Conservation (phyloP, 37 sponge, comb jelly and placozoan species). For the Lycopodina hypogea region DNA sequence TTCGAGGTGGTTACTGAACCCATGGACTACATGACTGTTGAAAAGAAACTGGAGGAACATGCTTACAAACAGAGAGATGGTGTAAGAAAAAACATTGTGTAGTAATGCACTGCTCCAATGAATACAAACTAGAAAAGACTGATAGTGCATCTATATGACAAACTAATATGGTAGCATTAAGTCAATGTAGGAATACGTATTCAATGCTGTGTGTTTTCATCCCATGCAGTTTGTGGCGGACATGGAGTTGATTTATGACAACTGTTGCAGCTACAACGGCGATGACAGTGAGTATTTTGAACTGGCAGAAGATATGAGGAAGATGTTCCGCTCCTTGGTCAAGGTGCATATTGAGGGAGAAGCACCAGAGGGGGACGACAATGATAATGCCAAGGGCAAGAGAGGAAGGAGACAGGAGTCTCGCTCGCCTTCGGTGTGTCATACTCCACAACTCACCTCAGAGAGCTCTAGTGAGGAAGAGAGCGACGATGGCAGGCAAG, state of each 20-base stretch:
- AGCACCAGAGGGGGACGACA: not conserved
- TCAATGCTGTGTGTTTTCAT: too few species aligned
- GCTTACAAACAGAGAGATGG: conserved; percentile 51
- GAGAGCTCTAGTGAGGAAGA: conserved; percentile 71
- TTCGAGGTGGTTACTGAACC: conserved; percentile 71
- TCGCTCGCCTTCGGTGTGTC: conserved; percentile 33
- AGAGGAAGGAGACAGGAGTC: conserved; percentile 8
- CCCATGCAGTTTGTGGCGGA: conserved; percentile 68
- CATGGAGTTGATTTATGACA: conserved; percentile 68
- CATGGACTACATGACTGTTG: conserved; percentile 78
- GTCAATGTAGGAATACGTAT: too few species aligned
- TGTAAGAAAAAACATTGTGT: conserved; percentile 23
- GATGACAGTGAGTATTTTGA: conserved; percentile 81
- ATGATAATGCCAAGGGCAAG: not conserved
- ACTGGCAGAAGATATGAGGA: conserved; percentile 50
- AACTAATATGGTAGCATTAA: too few species aligned
- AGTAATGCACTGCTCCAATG: too few species aligned
- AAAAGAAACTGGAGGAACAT: conserved; percentile 61
- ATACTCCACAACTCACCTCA: conserved; percentile 54
- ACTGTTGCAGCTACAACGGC: conserved; percentile 80
- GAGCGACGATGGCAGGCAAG: conserved; percentile 29
- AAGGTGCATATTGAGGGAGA: conserved; percentile 42
- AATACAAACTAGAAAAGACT: too few species aligned
- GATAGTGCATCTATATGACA: not conserved
- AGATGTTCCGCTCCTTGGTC: conserved; percentile 45